phyloP scores from a whole-genome alignment of 2,113 vertebrate genomes.

The Alligator sinensis region DNA sequence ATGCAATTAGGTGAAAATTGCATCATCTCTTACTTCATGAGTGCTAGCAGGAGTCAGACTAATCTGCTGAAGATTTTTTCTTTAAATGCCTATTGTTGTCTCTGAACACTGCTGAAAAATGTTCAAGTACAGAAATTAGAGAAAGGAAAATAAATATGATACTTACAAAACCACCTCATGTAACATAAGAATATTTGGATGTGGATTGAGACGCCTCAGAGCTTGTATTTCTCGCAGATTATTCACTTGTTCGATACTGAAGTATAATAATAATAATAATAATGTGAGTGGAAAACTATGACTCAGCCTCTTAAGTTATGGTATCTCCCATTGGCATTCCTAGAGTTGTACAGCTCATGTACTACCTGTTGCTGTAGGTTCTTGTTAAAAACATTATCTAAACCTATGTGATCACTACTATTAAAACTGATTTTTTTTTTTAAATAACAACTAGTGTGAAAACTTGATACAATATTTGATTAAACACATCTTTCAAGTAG shows the following conservation, averaged over 20 bases:
- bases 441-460: background rate
- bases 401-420: background rate
- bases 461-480: background rate
- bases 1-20: background rate
- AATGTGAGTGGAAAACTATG: background rate
- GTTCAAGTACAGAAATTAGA: background rate
- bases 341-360: background rate
- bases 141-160: background rate
- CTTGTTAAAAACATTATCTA: background rate
- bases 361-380: background rate
- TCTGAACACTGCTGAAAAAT: background rate
- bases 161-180: constrained; percentile 79
- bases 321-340: background rate
- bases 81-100: background rate
- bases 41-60: background rate
- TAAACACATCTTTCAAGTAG: background rate
- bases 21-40: background rate
- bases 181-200: constrained; percentile 80
- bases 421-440: background rate
- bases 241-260: constrained; percentile 80
- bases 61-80: background rate
- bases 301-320: background rate
- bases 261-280: constrained; percentile 26
- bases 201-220: constrained; percentile 77
- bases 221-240: constrained; percentile 79